Evolutionary conservation across 1,140 invertebrate genomes (phyloP), one percentile per base, ranked within the genome.

Genomic region (Drosophila quadrilineata): DNA sequence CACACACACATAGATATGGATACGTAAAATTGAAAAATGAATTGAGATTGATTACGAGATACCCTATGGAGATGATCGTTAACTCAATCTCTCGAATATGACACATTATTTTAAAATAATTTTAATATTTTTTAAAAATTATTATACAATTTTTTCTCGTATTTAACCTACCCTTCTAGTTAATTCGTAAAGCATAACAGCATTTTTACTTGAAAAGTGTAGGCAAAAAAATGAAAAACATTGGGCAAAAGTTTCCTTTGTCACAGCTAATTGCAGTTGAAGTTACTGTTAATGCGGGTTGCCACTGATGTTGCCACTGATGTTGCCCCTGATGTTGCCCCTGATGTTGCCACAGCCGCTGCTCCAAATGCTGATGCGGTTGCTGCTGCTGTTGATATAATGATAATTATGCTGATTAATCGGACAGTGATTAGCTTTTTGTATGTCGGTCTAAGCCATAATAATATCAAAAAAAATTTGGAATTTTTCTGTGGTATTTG

Each of bases 181-280:
- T n/a, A n/a, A n/a, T n/a, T n/a, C n/a, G n/a, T n/a, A n/a, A 19
- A 38, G 8, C 19, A 6, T 41, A 5, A 19, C 4, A 10, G 12
- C 1, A 14, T 2, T 10, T 21, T 9, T 2, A 3, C 6, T 22
- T 21, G 19, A 10, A 19, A 29, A 35, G 31, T 3, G 31, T 10
- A 36, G 22, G 36, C 9, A 3, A 24, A 17, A 21, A 58, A n/a
- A n/a, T n/a, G n/a, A n/a, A n/a, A n/a, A n/a, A n/a, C n/a, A n/a
- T 43, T 58, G 54, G 59, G 59, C 49, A 75, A n/a, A 82, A 65
- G 56, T 82, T 75, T 50, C 33, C 52, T 38, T 66, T 73, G 52
- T 65, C 29, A 38, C 50, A 59, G 68, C 56, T 82, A 73, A 82
- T 70, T 76, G 72, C 77, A 82, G 59, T 82, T 65, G 21, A 52